These are phyloP conservation scores for Notothenia coriiceps DNA, from an alignment of 2,113 vertebrate genomes.

Conservation along the genomic window DNA sequence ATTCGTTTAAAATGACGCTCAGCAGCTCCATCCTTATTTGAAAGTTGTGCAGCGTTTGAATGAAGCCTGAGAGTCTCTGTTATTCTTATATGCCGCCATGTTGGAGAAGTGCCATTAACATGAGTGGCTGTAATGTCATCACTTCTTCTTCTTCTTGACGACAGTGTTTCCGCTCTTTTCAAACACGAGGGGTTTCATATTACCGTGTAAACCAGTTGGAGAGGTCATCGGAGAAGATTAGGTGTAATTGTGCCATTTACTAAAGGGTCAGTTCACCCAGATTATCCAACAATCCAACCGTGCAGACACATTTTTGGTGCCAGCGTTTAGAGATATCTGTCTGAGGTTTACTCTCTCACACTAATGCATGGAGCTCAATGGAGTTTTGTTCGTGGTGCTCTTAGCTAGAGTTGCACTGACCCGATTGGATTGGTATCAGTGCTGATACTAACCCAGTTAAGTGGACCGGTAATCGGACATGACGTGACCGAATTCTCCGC, in stretches of 20 bases:
- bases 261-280: neutral
- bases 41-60: neutral
- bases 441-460: neutral
- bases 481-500: no score
- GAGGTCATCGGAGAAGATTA: conserved; percentile 8
- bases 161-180: no score
- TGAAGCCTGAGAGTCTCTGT: neutral
- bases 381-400: neutral
- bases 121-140: conserved; percentile 32
- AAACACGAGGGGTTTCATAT: conserved; percentile 5
- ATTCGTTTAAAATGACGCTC: neutral
- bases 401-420: no score
- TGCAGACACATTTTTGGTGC: neutral
- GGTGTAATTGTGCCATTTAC: neutral
- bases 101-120: conserved; percentile 28
- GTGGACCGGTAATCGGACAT: neutral
- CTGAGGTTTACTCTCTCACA: no score
- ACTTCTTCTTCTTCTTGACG: conserved; percentile 24
- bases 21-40: neutral
- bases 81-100: conserved; percentile 17
- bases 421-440: no score
- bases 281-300: neutral
- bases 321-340: neutral
- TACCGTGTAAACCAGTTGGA: conserved; percentile 42
- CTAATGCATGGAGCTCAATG: neutral